Evolutionary conservation across 2,888 invertebrate genomes (phyloP), one percentile per base, ranked within the genome.

Genomic region (Andrena minutula): DNA sequence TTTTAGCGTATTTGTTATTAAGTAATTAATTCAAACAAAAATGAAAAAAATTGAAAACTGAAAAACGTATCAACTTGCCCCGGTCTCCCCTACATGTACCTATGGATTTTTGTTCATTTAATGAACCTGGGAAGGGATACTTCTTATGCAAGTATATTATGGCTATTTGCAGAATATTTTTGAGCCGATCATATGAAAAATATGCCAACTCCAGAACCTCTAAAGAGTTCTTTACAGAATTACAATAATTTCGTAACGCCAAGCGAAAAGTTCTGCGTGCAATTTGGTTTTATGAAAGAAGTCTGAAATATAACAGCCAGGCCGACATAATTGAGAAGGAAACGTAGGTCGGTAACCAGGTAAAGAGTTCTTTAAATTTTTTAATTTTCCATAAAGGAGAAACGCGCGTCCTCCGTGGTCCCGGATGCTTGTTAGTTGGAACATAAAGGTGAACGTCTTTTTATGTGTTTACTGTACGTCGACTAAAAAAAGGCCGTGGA

Each of bases 371-470:
- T 75, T 71, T 28, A 66, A 70, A 79, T 63, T 80, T 82, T 63
- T 23, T 35, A 80, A 68, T 71, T 75, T 35, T 12, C 58, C 41
- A 64, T 41, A 63, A 71, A 81, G 41, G 23, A 58, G 53, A 23
- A 68, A 76, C 16, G 60, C 53, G 49, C 8, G 61, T 53, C 72
- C 32, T 26, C 28, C 8, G 51, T 72, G 56, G 66, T 68, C 32
- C 30, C 53, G 51, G 26, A 49, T 77, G 73, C 73, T 82, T 77
- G 77, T 77, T 83, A 82, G 77, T 30, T 58, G 28, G 58, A 35
- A 53, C 32, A 68, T 28, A 75, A 79, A 74, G 75, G 56, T 20
- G 49, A 69, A 64, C 53, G 70, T 69, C 56, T 75, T 49, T 74
- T 69, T 53, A 64, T 30, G 75, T 70, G 76, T 79, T 77, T 79